phyloP scores from a whole-genome alignment of 1,140 invertebrate species.

The Adelges cooleyi region DNA sequence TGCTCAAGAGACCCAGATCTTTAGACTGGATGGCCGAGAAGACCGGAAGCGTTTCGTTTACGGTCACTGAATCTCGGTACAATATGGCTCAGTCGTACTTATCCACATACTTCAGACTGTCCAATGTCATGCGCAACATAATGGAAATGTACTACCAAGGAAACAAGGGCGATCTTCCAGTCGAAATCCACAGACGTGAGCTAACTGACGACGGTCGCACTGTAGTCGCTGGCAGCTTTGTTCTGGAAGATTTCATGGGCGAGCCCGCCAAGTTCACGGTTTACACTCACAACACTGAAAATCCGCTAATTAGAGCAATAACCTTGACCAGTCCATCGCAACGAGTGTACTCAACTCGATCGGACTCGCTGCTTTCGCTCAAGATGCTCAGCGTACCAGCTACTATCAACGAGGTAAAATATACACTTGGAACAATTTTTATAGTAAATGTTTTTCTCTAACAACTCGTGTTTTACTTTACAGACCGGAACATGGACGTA shows the following conservation, averaged over 20 bases:
- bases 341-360: conserved; percentile 38
- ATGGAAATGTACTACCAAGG: conserved; percentile 41
- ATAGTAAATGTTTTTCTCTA: background rate
- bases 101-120: conserved; percentile 44
- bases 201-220: conserved; percentile 39
- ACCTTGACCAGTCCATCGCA: conserved; percentile 41
- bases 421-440: background rate
- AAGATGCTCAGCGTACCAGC: conserved; percentile 43
- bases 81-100: conserved; percentile 42
- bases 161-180: conserved; percentile 41
- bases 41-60: conserved; percentile 40
- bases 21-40: conserved; percentile 41
- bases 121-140: conserved; percentile 42
- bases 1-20: conserved; percentile 35
- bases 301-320: conserved; percentile 41
- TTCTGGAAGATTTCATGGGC: conserved; percentile 40
- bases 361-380: conserved; percentile 40
- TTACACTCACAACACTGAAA: conserved; percentile 41
- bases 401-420: conserved; percentile 42
- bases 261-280: conserved; percentile 41
- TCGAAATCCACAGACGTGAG: conserved; percentile 43
- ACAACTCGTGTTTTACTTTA: conserved; percentile 16
- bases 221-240: conserved; percentile 42
- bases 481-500: conserved; percentile 48
- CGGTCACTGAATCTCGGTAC: conserved; percentile 42